Conservation (phyloP, 2,888 invertebrate species). For the Nymphalis urticae region DNA sequence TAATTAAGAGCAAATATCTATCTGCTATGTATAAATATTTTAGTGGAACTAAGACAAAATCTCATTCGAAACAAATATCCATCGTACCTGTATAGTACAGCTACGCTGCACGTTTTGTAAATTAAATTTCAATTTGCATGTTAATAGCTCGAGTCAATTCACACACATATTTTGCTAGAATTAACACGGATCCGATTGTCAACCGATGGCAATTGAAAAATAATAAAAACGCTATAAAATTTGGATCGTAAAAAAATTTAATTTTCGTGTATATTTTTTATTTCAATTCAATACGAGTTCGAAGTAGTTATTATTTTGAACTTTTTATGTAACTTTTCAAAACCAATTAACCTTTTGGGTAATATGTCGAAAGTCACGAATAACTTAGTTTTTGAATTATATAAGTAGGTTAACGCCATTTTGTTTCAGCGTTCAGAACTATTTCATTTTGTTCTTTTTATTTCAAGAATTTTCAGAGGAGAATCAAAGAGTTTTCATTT, state of each 20-base stretch:
- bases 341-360: slow-evolving; percentile 27
- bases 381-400: neutral
- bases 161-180: slow-evolving; percentile 73
- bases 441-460: slow-evolving; percentile 20
- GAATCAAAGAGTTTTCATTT: slow-evolving; percentile 51
- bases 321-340: slow-evolving; percentile 21
- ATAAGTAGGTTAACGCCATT: slow-evolving; percentile 11
- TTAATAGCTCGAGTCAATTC: slow-evolving; percentile 64
- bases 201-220: slow-evolving; percentile 71
- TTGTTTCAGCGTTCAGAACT: slow-evolving; percentile 9
- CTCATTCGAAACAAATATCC: no score
- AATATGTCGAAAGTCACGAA: neutral
- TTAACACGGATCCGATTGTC: slow-evolving; percentile 73
- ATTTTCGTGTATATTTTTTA: slow-evolving; percentile 53
- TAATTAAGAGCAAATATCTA: no score
- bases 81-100: no score
- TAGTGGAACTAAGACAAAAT: no score
- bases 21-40: no score
- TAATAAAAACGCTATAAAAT: slow-evolving; percentile 76
- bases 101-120: slow-evolving; percentile 46
- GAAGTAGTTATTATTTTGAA: slow-evolving; percentile 20
- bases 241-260: slow-evolving; percentile 65
- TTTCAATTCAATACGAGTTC: slow-evolving; percentile 44
- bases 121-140: slow-evolving; percentile 68
- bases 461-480: slow-evolving; percentile 20